phyloP scores from a whole-genome alignment of 2,797 vertebrate species.

The Propithecus perrieri region DNA sequence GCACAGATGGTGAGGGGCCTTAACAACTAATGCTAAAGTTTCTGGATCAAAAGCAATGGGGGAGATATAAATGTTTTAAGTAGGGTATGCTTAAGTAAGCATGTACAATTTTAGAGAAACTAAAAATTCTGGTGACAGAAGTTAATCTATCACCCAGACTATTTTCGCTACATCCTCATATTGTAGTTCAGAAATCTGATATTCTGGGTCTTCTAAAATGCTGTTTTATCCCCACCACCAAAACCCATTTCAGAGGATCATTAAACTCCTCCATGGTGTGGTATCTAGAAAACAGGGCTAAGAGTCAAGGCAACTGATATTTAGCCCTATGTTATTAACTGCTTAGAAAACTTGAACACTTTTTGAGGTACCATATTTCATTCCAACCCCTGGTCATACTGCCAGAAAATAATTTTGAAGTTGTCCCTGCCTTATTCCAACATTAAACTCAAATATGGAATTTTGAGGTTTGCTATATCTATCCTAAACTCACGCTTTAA shows the following conservation, averaged over 20 bases:
- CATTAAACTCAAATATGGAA: background rate
- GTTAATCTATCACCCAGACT: background rate
- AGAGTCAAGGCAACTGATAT: background rate
- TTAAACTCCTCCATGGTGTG: background rate
- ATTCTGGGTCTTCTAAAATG: background rate
- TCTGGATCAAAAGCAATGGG: background rate
- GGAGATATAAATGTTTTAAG: background rate
- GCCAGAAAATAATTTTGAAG: slow-evolving; percentile 11
- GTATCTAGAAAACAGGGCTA: background rate
- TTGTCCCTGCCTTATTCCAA: background rate
- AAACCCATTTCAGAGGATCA: background rate
- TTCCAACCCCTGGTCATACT: background rate
- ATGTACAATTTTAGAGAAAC: background rate
- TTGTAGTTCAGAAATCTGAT: background rate
- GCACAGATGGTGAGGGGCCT: background rate
- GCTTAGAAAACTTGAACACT: background rate
- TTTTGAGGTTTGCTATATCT: background rate
- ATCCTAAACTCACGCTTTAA: background rate
- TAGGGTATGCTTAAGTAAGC: background rate
- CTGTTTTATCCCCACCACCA: background rate
- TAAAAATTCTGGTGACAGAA: background rate
- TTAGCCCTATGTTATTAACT: background rate
- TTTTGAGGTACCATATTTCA: background rate
- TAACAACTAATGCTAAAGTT: background rate
- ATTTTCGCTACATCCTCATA: background rate